Evolutionary conservation across 2,113 vertebrate species (phyloP), one percentile per base, ranked within the genome.

Genomic region (Clinocottus analis): DNA sequence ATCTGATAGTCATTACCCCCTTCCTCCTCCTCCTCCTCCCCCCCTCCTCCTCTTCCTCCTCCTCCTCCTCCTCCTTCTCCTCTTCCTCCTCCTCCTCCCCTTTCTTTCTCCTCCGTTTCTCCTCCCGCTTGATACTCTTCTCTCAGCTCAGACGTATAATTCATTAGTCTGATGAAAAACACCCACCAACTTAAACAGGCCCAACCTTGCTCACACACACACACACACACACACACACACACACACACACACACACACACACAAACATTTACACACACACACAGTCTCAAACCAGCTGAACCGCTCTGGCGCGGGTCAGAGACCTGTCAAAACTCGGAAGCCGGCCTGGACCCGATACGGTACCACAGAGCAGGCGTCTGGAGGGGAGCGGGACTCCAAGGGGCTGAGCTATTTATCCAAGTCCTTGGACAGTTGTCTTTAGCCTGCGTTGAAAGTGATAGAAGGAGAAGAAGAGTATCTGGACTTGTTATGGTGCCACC

Each of bases 91-190:
- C 79, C 88, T 85, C 85, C 86, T 85, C 79, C 88, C 81, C 81
- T 77, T 80, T 72, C 72, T 73, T 65, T 76, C 82, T 78, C 82
- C 79, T 82, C 75, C 70, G 33, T 73, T 65, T 76, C 82, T 78
- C 82, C 79, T 82, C 75, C 70, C 39, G 78, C 89, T 90, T 55
- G 74, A 89, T 92, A 86, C 87, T 90, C 89, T 85, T 88, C 77
- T 79, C 90, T 85, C 83, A 70, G 77, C 89, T 93, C 92, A 92
- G 90, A 92, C 90, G 72, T 92, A 93, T 92, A 93, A 93, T 93
- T 94, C 92, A 93, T 93, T 91, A 91, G 90, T 90, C 92, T 94
- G 93, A 94, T 85, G 85, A 93, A 94, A 94, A 93, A 94, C 93
- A 94, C 91, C 92, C 92, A 88, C 86, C 80, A 76, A 69, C 88